A percentile compares a stretch with the other conserved stretches of the same genome.
Conservation (phyloP, 2,113 vertebrate species). For the Nicator chloris region DNA sequence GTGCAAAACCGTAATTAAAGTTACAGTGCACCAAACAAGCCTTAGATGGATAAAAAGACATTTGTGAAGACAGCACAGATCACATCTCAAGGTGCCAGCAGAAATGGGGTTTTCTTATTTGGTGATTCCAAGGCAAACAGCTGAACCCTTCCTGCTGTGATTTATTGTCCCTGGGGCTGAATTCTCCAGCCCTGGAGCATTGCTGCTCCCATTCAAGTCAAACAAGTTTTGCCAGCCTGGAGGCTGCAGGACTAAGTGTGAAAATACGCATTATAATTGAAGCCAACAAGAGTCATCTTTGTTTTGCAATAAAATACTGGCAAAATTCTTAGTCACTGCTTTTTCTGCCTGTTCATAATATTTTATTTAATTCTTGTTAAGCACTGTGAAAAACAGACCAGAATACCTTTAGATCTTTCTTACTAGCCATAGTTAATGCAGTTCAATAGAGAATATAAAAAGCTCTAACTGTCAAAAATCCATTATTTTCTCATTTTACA, state of each 20-base stretch:
- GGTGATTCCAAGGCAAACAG: neutral
- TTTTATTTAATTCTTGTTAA: neutral
- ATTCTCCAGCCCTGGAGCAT: neutral
- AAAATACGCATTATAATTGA: slow-evolving; percentile 4
- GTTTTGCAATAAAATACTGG: neutral
- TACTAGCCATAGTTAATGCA: neutral
- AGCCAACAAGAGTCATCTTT: neutral
- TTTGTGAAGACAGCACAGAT: neutral
- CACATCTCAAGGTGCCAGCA: neutral
- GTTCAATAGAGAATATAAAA: neutral
- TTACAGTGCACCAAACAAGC: neutral
- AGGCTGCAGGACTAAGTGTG: neutral
- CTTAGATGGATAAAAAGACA: neutral
- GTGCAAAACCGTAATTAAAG: neutral
- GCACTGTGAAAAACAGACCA: neutral
- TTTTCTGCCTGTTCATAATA: neutral
- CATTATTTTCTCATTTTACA: slow-evolving; percentile 49
- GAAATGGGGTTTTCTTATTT: neutral
- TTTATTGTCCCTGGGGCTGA: neutral
- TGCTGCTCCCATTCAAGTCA: slow-evolving; percentile 46
- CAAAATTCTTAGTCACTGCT: neutral
- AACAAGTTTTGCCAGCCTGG: slow-evolving; percentile 25
- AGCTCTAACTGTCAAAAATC: neutral
- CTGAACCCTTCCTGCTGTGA: neutral
- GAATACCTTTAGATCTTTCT: neutral